phyloP scores from a whole-genome alignment of 2,888 invertebrate species.

The Creontiades dilutus region DNA sequence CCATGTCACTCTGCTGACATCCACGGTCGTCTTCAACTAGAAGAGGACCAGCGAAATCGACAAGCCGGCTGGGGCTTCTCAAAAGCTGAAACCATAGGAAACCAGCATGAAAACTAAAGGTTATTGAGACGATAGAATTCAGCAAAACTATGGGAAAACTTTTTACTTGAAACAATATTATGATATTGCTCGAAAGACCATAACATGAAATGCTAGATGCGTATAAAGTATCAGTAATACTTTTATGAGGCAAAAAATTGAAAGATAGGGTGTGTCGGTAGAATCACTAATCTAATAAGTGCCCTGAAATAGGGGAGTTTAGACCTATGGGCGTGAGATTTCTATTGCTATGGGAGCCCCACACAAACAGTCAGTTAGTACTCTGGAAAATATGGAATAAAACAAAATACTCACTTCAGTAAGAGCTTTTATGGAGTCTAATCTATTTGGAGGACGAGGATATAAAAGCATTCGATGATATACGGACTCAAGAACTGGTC shows the following conservation, averaged over 20 bases:
- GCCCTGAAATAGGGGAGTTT: too few species aligned
- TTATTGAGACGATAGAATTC: neutral
- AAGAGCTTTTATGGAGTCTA: constrained; percentile 90
- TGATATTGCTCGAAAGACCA: too few species aligned
- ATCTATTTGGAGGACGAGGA: constrained; percentile 90
- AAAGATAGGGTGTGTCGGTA: too few species aligned
- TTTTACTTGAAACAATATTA: too few species aligned
- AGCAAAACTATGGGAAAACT: too few species aligned
- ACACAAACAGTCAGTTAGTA: too few species aligned
- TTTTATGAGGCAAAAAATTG: too few species aligned
- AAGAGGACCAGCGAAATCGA: constrained; percentile 84
- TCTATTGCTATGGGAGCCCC: too few species aligned
- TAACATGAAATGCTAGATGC: too few species aligned
- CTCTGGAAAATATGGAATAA: neutral
- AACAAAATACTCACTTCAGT: constrained; percentile 81
- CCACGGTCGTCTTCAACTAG: constrained; percentile 82
- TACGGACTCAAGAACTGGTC: constrained; percentile 94
- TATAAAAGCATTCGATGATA: constrained; percentile 95
- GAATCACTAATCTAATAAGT: too few species aligned
- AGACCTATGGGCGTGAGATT: too few species aligned
- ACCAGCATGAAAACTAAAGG: neutral
- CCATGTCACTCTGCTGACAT: constrained; percentile 87
- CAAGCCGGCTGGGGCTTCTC: constrained; percentile 88
- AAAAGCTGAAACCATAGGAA: constrained; percentile 80
- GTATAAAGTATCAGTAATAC: too few species aligned